These are phyloP conservation scores for Coregonus clupeaformis DNA, from an alignment of 2,113 vertebrate genomes.

Conservation along the genomic window DNA sequence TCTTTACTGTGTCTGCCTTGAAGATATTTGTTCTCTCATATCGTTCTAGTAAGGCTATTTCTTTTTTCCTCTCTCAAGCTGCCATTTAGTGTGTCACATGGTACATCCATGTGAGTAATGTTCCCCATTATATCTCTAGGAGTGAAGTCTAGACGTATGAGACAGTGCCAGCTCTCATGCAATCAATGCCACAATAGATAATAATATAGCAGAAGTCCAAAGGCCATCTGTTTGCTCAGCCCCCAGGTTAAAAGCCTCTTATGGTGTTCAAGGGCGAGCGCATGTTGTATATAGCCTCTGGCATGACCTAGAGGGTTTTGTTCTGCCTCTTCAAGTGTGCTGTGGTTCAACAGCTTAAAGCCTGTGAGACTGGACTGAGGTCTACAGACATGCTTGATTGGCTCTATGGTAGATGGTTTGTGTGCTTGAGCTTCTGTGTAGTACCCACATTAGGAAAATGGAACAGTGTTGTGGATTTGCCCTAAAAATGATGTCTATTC, in stretches of 20 bases:
- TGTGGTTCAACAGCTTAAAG: neutral
- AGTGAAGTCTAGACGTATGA: no score
- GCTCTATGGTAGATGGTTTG: no score
- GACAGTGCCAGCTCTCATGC: neutral
- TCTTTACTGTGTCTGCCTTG: neutral
- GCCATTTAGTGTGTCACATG: neutral
- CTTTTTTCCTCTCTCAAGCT: neutral
- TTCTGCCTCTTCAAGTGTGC: neutral
- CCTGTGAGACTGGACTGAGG: neutral
- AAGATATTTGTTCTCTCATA: neutral
- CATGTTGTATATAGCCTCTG: no score
- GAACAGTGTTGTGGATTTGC: no score
- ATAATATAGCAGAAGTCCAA: conserved; percentile 18
- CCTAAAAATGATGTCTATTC: no score
- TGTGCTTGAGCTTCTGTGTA: no score
- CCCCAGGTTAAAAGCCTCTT: no score
- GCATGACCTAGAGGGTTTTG: no score
- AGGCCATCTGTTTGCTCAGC: conserved; percentile 16
- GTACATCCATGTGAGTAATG: neutral
- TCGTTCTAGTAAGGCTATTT: neutral
- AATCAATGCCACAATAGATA: conserved; percentile 15
- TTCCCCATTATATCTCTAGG: neutral
- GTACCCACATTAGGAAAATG: no score
- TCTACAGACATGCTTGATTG: no score
- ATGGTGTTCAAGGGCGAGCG: no score